Evolutionary conservation across 2,888 invertebrate genomes (phyloP), one percentile per base, ranked within the genome.

Genomic region (Seladonia tumulorum): DNA sequence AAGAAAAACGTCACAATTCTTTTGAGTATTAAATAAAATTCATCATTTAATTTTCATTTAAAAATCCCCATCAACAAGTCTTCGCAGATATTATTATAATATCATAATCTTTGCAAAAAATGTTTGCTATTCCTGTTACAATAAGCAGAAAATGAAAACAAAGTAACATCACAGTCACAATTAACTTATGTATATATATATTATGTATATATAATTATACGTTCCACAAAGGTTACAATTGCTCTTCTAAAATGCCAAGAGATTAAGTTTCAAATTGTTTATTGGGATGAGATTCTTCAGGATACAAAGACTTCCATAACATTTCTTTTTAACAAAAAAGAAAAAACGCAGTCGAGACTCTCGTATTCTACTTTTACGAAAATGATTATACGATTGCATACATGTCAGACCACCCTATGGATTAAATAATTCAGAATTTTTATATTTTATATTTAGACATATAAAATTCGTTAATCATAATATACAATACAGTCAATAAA

Each of bases 241-340:
- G 35, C 39, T 16, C 42, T 53, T 35, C 57, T 29, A 29, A 45
- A 63, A 60, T 53, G 7, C 29, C n/a, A 60, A n/a, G n/a, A 3
- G 16, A 78, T 60, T 63, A 29, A 1, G 10, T 74, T 68, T 80
- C 16, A 42, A 22, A 73, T n/a, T 79, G 14, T 79, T 83, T 83
- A 83, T 83, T 82, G n/a, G n/a, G 14, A 47, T 42, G 18, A 82
- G 57, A 76, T 39, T 7, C 18, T 74, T 16, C 22, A 25, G 16
- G 18, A 42, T 63, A 63, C 70, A 71, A 29, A 49, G 5, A 18
- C 22, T 22, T 35, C 18, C 8, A 10, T 35, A 39, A 18, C 35
- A 35, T 22, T 35, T 39, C 8, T 22, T 68, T 8, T 1, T 35
- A 39, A 71, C 22, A 12, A n/a, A 4, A 72, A 76, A 49, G 10